Evolutionary conservation across 2,888 invertebrate genomes (phyloP), one percentile per base, ranked within the genome.

Genomic region (Gastrophysa polygoni): DNA sequence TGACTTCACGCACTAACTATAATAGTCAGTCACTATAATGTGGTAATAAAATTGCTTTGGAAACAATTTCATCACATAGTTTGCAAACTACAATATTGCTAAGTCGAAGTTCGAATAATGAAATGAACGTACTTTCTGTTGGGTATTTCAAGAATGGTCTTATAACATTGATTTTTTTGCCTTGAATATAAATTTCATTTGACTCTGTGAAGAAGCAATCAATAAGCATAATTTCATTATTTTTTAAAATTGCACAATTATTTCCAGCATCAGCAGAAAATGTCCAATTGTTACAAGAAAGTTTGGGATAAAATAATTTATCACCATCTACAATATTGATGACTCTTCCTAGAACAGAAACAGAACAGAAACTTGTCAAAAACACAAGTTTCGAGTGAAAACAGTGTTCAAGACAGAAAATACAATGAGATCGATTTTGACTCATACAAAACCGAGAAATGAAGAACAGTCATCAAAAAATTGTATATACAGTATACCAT

Each of bases 111-210:
- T 38, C 38, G 14, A 38, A 38, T 38, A 38, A 38, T 38, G 38
- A 38, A 38, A 38, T 38, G 6, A 38, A 38, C 14, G 38, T 14
- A 38, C 38, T 38, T n/a, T 38, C 38, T 38, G n/a, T 38, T 38
- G 38, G 38, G 38, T 38, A 49, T 24, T 54, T 38, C 43, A 54
- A 54, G 17, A 54, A 54, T 38, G 54, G 38, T 54, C 43, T 54
- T 34, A 47, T 46, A 17, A 56, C 47, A 28, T 56, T 46, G 5
- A 46, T 6, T 56, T 56, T 24, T 46, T 46, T 46, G n/a, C 56
- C 56, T 2, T 29, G 20, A 38, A 54, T 54, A 21, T 20, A 54
- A 20, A 54, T 54, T 34, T 34, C n/a, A 54, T 43, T 21, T 20
- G 46, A 47, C 17, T 56, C 32, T 46, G 17, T 46, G 47, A 46